A percentile compares a stretch with the other conserved stretches of the same genome.
phyloP scores from a whole-genome alignment of 2,888 invertebrate species.

The Homarus gammarus region DNA sequence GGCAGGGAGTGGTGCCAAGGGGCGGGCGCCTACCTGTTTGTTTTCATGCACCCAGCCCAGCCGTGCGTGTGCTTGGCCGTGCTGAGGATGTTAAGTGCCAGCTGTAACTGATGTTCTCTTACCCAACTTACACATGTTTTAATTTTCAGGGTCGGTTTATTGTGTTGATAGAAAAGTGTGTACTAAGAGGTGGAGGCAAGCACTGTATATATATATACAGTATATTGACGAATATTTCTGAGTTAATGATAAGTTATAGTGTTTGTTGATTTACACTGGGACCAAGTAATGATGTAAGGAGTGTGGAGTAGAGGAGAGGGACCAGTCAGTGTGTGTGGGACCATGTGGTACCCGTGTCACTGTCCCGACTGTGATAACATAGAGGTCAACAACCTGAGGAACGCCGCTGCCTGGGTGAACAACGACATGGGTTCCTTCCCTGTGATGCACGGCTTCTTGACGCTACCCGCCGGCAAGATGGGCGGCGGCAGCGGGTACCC shows the following conservation, averaged over 20 bases:
- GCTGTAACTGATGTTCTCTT: too few relatives aligned
- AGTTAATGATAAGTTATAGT: background rate
- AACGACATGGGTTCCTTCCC: conserved; percentile 57
- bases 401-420: conserved; percentile 17
- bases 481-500: conserved; percentile 36
- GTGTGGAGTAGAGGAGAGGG: background rate
- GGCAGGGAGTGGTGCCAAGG: too few relatives aligned
- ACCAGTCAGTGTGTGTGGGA: background rate
- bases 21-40: conserved; percentile 17
- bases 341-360: conserved; percentile 59
- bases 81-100: too few relatives aligned
- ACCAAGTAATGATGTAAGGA: background rate
- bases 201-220: background rate
- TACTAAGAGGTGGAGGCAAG: background rate
- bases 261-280: background rate
- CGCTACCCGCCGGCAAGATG: conserved; percentile 14
- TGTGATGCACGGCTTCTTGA: conserved; percentile 44
- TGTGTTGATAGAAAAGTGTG: background rate
- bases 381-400: conserved; percentile 26
- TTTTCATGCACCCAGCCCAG: conserved; percentile 31
- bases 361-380: conserved; percentile 49
- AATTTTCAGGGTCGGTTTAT: background rate
- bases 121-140: background rate
- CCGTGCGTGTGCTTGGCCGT: conserved; percentile 3
- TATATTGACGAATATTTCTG: too few relatives aligned